Evolutionary conservation across 2,797 vertebrate species (phyloP).

Genomic region (Peromyscus nudipes): DNA sequence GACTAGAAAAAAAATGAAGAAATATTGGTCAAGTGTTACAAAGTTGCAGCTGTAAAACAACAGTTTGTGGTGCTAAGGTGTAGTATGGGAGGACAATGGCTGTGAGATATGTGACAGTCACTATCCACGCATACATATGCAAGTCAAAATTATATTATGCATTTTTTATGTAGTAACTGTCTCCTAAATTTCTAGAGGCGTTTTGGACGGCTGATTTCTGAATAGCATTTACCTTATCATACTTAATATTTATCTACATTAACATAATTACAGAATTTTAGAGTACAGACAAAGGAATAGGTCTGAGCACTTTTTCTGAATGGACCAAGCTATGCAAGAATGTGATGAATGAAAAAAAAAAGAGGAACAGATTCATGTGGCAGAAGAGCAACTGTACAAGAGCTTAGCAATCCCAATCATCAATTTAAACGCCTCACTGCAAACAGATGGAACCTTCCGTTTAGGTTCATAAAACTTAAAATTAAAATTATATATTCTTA

Average conservation of each 20-base stretch:
- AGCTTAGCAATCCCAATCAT: slow-evolving; percentile 21
- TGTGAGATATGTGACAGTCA: neutral
- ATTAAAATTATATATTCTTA: slow-evolving; percentile 60
- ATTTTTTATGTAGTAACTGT: neutral
- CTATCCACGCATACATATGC: neutral
- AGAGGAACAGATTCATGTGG: neutral
- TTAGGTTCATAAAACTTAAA: slow-evolving; percentile 66
- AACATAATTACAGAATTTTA: neutral
- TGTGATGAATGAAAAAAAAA: neutral
- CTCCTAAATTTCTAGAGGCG: neutral
- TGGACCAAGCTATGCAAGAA: neutral
- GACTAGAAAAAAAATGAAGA: neutral
- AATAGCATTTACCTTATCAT: neutral
- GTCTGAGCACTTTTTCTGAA: neutral
- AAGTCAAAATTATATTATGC: neutral
- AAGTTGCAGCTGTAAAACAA: neutral
- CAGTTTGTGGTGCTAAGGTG: neutral
- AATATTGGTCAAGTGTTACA: neutral
- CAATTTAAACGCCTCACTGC: slow-evolving; percentile 50
- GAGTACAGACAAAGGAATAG: neutral
- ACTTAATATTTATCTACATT: neutral
- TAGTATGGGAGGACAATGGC: neutral
- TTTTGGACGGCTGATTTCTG: neutral
- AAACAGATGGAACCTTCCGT: neutral
- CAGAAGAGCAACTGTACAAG: neutral